These are phyloP conservation scores for Lepidurus arcticus DNA, from an alignment of 1,140 invertebrate species.

Conservation along the genomic window DNA sequence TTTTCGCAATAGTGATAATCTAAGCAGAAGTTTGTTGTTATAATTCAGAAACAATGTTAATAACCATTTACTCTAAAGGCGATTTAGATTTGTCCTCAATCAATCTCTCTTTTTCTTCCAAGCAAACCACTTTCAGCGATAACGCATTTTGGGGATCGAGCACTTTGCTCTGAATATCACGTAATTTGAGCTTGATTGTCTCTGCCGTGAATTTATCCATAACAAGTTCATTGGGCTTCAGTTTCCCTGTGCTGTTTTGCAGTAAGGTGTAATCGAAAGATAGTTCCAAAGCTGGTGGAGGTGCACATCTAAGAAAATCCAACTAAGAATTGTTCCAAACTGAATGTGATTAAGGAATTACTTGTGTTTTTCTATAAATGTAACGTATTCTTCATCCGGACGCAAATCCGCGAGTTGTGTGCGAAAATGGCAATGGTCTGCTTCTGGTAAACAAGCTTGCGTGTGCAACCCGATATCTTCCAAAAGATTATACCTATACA, in stretches of 20 bases:
- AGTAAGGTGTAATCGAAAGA: constrained; percentile 77
- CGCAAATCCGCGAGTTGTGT: constrained; percentile 47
- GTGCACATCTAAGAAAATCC: neutral
- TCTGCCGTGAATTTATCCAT: constrained; percentile 87
- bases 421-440: neutral
- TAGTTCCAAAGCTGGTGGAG: constrained; percentile 56
- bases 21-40: neutral
- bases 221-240: constrained; percentile 72
- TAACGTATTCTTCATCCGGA: constrained; percentile 72
- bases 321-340: neutral
- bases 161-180: constrained; percentile 46
- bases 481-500: constrained; percentile 11
- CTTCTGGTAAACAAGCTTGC: constrained; percentile 1
- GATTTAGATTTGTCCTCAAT: constrained; percentile 45
- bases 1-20: constrained; percentile 34
- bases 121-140: constrained; percentile 53
- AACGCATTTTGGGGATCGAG: neutral
- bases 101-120: constrained; percentile 53
- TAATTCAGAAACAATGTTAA: neutral
- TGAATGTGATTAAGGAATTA: constrained; percentile 42
- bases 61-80: constrained; percentile 54
- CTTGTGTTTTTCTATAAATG: constrained; percentile 77
- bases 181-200: constrained; percentile 68
- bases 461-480: neutral
- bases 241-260: constrained; percentile 53